phyloP scores from a whole-genome alignment of 2,888 invertebrate genomes.

The Aspidiotus rigidus region DNA sequence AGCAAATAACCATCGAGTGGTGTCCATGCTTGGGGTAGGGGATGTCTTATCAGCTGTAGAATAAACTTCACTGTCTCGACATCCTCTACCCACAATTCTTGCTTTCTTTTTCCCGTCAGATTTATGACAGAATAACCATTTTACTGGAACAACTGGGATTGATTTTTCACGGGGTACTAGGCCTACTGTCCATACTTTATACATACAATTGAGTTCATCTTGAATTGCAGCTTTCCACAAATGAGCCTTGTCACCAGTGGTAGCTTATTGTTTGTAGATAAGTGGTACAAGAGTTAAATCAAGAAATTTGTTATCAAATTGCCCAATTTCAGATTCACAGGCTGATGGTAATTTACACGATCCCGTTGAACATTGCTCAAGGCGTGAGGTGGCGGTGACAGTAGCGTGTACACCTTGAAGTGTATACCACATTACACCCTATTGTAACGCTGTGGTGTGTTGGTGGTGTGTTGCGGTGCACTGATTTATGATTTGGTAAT shows the following conservation, averaged over 20 bases:
- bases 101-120: slow-evolving; percentile 7
- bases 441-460: too few species aligned
- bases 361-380: too few species aligned
- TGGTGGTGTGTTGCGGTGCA: too few species aligned
- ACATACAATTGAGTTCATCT: not conserved
- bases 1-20: slow-evolving; percentile 2
- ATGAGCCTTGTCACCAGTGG: not conserved
- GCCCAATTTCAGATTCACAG: not conserved
- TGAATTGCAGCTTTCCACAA: slow-evolving; percentile 7
- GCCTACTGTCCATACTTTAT: not conserved
- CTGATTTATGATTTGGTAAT: too few species aligned
- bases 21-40: slow-evolving; percentile 6
- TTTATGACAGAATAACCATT: not conserved
- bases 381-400: too few species aligned
- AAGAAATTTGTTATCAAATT: slow-evolving; percentile 4
- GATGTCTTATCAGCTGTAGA: not conserved
- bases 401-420: too few species aligned
- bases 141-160: not conserved
- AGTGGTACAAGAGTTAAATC: not conserved
- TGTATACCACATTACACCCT: too few species aligned
- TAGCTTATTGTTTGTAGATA: slow-evolving; percentile 4
- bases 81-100: not conserved
- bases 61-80: not conserved
- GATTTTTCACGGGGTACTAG: slow-evolving; percentile 6
- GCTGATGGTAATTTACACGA: slow-evolving; percentile 5